These are phyloP conservation scores for Lycocerus yunnanus DNA, from an alignment of 2,888 invertebrate species.

Conservation along the genomic window DNA sequence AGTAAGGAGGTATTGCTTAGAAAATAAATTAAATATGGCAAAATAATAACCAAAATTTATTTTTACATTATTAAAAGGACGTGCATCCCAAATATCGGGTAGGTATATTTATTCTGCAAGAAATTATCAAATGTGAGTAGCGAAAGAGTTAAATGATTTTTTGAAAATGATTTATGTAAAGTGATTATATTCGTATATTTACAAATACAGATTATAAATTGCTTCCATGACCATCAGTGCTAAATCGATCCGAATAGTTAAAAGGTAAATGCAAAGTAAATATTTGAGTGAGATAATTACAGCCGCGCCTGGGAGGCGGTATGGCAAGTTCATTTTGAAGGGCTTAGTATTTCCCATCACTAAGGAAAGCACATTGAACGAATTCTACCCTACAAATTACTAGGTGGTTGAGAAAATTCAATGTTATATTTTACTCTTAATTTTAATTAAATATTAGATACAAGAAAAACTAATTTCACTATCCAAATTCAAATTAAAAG, in stretches of 20 bases:
- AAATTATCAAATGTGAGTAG: neutral
- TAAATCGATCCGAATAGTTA: constrained; percentile 48
- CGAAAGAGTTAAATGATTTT: neutral
- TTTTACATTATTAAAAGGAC: too few relatives aligned
- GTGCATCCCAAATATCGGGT: too few relatives aligned
- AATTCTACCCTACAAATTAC: constrained; percentile 22
- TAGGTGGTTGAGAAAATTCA: neutral
- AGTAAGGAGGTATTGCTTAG: too few relatives aligned
- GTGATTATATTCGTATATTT: neutral
- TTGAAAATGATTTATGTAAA: neutral
- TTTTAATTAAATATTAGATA: neutral
- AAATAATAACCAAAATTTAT: neutral
- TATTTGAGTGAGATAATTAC: constrained; percentile 56
- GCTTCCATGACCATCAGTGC: constrained; percentile 11
- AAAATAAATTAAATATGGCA: neutral
- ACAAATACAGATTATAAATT: constrained; percentile 15
- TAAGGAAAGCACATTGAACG: constrained; percentile 30
- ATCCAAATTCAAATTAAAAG: neutral
- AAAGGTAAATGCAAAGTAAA: constrained; percentile 55
- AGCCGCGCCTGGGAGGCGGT: constrained; percentile 53
- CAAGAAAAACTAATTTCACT: neutral
- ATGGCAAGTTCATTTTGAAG: constrained; percentile 38
- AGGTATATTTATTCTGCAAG: neutral
- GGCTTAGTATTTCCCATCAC: constrained; percentile 35
- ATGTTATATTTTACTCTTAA: neutral